A percentile compares a stretch with the other conserved stretches of the same genome.
phyloP scores from a whole-genome alignment of 2,113 vertebrate genomes.

The Cebidichthys violaceus region DNA sequence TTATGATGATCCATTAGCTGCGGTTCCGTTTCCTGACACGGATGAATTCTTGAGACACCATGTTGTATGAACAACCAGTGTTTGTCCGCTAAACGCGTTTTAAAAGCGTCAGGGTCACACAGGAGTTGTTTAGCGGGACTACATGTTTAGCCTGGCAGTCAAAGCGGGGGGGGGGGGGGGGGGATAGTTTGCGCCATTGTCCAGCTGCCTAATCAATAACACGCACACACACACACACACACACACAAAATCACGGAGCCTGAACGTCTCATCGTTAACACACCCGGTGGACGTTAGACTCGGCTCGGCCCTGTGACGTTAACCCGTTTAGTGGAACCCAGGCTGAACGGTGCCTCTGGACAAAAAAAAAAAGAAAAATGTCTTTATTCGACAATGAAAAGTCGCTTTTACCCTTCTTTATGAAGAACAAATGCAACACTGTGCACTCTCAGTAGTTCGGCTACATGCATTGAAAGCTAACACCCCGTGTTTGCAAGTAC shows the following conservation, averaged over 20 bases:
- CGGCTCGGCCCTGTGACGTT: constrained; percentile 52
- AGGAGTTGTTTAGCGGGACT: constrained; percentile 12
- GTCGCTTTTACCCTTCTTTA: constrained; percentile 12
- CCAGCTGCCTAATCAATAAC: constrained; percentile 63
- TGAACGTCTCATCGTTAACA: constrained; percentile 38
- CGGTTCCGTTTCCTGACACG: constrained; percentile 8
- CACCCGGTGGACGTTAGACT: constrained; percentile 13
- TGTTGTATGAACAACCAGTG: constrained; percentile 10
- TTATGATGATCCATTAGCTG: background rate
- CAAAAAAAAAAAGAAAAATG: background rate
- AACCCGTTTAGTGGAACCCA: constrained; percentile 14
- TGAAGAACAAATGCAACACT: background rate
- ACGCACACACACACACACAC: no score
- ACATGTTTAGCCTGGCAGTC: background rate
- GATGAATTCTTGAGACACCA: background rate
- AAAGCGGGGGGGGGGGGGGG: background rate
- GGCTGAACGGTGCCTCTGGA: constrained; percentile 6
- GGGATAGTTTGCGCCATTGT: constrained; percentile 62
- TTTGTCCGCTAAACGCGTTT: background rate
- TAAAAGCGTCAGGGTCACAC: constrained; percentile 40
- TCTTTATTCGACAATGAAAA: constrained; percentile 23
- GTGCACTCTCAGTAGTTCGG: background rate
- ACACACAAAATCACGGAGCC: constrained; percentile 53
- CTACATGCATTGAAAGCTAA: constrained; percentile 33
- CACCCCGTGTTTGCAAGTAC: constrained; percentile 66